Evolutionary conservation across 1,140 invertebrate genomes (phyloP), one percentile per base, ranked within the genome.

Genomic region (Ectropis grisescens): DNA sequence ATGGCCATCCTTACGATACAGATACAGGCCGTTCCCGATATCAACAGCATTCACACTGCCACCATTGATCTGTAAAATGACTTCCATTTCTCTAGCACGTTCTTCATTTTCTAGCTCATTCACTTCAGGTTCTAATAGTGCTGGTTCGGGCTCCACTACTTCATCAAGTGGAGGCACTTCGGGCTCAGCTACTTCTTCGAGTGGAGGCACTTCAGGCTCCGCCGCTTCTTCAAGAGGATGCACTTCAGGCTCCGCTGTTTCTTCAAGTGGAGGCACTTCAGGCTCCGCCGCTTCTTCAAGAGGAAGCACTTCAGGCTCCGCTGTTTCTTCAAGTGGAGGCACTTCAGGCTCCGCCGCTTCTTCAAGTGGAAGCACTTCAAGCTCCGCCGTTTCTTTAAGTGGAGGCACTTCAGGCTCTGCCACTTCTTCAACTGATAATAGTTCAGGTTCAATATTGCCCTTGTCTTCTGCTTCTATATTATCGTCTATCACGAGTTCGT

Each of bases 401-500:
- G n/a, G n/a, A n/a, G n/a, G n/a, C 16, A 19, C 16, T 8, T 3
- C 3, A 8, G 3, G 3, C 3, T 19, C 16, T 19, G 16, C 16
- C 16, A 27, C 10, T 36, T 60, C 60, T 16, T 54, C 40, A 29
- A 41, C 36, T 23, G 41, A 25, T 26, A 37, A n/a, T 2, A 27
- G 38, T 22, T 35, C 11, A 47, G 13, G 29, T 55, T 70, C 59
- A 11, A 33, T 19, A 30, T 45, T 55, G 23, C 52, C 33, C 33
- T 76, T 69, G 1, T 64, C 60, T 23, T 72, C 71, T 9, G 58
- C 41, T 4, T 55, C 47, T 3, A 52, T 60, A 47, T 70, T 75
- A 27, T 83, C 82, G 48, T 83, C 82, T 15, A 83, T 83, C 6
- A 83, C 72, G 8, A 83, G 55, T 25, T 82, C 82, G 53, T 80